These are phyloP conservation scores for Pollachius pollachius DNA, from an alignment of 2,113 vertebrate genomes.

Conservation along the genomic window DNA sequence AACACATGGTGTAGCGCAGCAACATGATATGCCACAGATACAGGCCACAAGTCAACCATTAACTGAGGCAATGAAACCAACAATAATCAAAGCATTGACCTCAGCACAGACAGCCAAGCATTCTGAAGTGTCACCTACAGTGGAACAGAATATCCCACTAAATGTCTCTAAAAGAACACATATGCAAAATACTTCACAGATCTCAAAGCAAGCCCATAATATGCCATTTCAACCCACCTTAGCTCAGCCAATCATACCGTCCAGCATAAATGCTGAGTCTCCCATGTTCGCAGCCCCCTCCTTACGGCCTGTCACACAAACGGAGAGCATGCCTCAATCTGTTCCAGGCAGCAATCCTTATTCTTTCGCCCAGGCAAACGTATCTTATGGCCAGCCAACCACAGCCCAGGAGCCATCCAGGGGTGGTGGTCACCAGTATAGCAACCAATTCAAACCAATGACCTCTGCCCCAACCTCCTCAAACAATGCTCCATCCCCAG, in stretches of 20 bases:
- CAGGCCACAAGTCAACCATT: conserved; percentile 23
- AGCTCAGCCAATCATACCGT: conserved; percentile 23
- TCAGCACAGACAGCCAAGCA: conserved; percentile 34
- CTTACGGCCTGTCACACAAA: conserved; percentile 17
- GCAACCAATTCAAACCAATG: conserved; percentile 26
- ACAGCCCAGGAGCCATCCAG: conserved; percentile 33
- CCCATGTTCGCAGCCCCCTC: conserved; percentile 23
- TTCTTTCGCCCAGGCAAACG: conserved; percentile 31
- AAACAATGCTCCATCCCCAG: neutral
- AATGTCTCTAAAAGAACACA: conserved; percentile 30
- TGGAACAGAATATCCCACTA: conserved; percentile 30
- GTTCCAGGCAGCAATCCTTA: conserved; percentile 21
- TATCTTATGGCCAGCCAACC: conserved; percentile 41
- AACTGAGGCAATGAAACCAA: conserved; percentile 17
- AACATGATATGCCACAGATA: conserved; percentile 19
- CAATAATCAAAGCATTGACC: conserved; percentile 20
- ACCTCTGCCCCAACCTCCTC: conserved; percentile 8
- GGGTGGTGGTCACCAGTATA: conserved; percentile 27
- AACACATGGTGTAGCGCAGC: conserved; percentile 15
- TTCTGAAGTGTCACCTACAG: neutral
- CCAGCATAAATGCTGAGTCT: conserved; percentile 4
- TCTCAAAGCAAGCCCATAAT: conserved; percentile 32
- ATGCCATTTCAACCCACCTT: conserved; percentile 20
- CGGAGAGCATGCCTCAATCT: conserved; percentile 25
- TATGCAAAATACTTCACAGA: neutral